These are phyloP conservation scores for Leptobrachium leishanense DNA, from an alignment of 2,113 vertebrate genomes.

Conservation along the genomic window DNA sequence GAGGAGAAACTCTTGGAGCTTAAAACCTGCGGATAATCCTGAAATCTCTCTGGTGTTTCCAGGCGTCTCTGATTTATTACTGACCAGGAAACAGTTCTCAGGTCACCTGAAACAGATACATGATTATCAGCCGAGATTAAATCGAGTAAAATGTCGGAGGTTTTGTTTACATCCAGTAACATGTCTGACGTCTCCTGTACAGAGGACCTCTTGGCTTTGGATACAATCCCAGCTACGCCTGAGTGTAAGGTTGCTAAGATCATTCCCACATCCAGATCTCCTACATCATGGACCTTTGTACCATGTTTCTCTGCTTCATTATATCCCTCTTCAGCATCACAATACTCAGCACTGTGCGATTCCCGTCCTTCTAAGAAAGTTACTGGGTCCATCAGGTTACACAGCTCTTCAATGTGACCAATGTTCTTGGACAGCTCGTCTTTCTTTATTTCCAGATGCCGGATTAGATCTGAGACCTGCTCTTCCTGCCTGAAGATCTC, in stretches of 20 bases:
- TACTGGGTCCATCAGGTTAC: not conserved
- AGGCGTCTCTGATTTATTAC: not conserved
- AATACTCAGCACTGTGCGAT: not conserved
- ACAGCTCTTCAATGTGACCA: not conserved
- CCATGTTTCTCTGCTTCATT: not conserved
- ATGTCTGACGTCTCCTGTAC: constrained; percentile 16
- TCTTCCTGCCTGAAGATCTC: not conserved
- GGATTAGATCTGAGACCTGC: not conserved
- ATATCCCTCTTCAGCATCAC: not conserved
- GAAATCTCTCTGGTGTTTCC: not conserved
- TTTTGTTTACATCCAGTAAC: not conserved
- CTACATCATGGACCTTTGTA: not conserved
- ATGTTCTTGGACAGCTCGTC: constrained; percentile 40
- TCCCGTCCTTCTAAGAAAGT: not conserved
- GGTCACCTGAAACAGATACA: not conserved
- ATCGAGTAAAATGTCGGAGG: constrained; percentile 4
- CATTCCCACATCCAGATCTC: constrained; percentile 6
- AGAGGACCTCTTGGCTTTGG: not conserved
- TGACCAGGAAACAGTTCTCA: not conserved
- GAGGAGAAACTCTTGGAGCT: not conserved
- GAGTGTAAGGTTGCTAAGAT: constrained; percentile 10
- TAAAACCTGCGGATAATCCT: not conserved
- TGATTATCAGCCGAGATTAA: not conserved
- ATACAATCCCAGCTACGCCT: constrained; percentile 16
- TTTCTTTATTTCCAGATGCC: constrained; percentile 27